Conservation (phyloP, 2,797 vertebrate genomes). For the Lycodopsis pacificus region DNA sequence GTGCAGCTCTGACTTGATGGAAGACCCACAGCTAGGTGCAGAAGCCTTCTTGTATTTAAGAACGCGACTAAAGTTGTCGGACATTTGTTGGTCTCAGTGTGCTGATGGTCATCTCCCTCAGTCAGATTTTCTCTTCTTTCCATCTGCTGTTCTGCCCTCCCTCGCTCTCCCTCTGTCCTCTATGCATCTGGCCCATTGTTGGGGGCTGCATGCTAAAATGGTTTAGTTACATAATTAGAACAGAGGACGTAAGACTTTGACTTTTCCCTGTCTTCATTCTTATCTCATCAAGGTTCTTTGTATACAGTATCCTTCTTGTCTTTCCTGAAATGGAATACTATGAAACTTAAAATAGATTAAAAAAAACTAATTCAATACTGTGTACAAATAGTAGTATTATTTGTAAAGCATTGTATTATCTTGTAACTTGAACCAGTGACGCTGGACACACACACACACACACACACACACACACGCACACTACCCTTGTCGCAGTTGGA, state of each 20-base stretch:
- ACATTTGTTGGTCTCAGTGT: constrained; percentile 10
- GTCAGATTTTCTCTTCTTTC: constrained; percentile 42
- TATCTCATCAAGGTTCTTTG: not conserved
- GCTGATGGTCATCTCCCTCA: constrained; percentile 26
- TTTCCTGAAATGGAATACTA: constrained; percentile 1
- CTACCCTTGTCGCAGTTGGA: constrained; percentile 68
- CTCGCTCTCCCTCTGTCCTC: constrained; percentile 38
- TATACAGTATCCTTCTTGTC: not conserved
- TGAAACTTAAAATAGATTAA: not conserved
- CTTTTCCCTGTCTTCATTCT: constrained; percentile 34
- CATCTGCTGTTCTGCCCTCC: constrained; percentile 34
- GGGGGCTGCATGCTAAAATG: constrained; percentile 31
- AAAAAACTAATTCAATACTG: not conserved
- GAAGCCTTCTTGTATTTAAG: constrained; percentile 28
- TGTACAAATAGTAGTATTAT: not conserved
- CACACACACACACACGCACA: constrained; percentile 30
- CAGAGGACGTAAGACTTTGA: constrained; percentile 28
- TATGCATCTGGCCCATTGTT: constrained; percentile 46
- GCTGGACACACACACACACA: constrained; percentile 30
- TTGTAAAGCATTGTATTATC: not conserved
- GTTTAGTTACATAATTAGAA: constrained; percentile 46
- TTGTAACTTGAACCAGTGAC: constrained; percentile 23
- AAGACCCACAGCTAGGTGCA: constrained; percentile 15
- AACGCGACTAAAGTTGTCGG: constrained; percentile 38
- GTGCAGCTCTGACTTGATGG: constrained; percentile 1